phyloP scores from a whole-genome alignment of 2,113 vertebrate species.

The Nicator chloris region DNA sequence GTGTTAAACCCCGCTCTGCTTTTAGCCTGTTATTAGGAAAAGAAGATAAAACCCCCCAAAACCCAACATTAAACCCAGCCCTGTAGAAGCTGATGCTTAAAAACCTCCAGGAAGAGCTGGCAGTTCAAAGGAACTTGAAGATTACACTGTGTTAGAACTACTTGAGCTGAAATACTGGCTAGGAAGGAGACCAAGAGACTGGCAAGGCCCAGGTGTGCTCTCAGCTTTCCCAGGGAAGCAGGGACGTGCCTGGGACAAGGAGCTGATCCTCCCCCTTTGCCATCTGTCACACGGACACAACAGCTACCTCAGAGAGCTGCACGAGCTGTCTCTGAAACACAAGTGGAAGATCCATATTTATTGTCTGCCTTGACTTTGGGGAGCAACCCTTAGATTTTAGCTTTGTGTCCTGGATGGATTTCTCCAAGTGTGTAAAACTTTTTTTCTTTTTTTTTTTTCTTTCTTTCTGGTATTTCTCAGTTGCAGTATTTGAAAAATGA shows the following conservation, averaged over 20 bases:
- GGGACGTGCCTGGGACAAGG: neutral
- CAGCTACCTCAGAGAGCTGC: conserved; percentile 48
- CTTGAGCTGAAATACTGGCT: neutral
- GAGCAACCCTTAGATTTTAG: conserved; percentile 6
- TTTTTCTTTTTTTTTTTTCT: neutral
- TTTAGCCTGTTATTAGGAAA: neutral
- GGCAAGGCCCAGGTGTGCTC: neutral
- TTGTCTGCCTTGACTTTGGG: conserved; percentile 23
- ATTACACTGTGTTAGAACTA: neutral
- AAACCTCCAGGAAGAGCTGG: neutral
- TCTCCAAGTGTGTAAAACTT: neutral
- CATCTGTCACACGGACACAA: neutral
- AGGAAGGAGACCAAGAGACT: neutral
- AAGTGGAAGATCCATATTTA: neutral
- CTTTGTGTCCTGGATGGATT: neutral
- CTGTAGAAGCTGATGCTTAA: neutral
- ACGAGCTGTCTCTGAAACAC: neutral
- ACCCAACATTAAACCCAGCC: neutral
- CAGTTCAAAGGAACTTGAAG: conserved; percentile 14
- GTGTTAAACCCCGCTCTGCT: conserved; percentile 1
- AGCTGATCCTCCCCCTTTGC: neutral
- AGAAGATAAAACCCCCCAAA: neutral
- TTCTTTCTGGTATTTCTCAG: neutral
- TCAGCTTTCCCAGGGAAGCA: neutral
- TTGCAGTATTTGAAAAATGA: neutral